These are phyloP conservation scores for Antennarius maculatus DNA, from an alignment of 2,797 vertebrate species.

Conservation along the genomic window DNA sequence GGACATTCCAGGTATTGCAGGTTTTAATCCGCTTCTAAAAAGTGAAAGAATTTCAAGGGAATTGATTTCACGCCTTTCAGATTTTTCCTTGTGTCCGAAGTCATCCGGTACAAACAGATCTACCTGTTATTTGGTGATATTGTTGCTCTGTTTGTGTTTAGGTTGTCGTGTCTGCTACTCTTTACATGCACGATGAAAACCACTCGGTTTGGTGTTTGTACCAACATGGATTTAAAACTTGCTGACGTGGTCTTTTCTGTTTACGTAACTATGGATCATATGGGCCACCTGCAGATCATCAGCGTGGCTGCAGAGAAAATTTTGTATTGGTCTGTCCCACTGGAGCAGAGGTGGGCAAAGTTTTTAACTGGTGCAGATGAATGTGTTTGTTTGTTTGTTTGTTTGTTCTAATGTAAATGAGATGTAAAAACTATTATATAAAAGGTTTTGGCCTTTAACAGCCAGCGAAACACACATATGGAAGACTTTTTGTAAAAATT, in stretches of 20 bases:
- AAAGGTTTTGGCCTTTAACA: no score
- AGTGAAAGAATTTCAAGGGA: no score
- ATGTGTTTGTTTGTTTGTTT: no score
- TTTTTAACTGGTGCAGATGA: no score
- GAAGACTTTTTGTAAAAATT: no score
- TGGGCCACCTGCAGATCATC: neutral
- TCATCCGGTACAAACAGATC: neutral
- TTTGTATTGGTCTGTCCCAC: no score
- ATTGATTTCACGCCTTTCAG: neutral
- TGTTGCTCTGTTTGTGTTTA: neutral
- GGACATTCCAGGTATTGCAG: no score
- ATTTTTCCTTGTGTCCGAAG: slow-evolving; percentile 4
- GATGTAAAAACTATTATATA: no score
- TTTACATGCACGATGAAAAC: neutral
- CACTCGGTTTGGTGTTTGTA: neutral
- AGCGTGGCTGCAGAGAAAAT: neutral
- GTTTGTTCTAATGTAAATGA: no score
- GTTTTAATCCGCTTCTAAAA: no score
- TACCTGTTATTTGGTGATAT: neutral
- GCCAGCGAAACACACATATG: no score
- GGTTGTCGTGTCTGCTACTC: neutral
- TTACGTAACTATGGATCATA: slow-evolving; percentile 3
- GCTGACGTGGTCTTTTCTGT: slow-evolving; percentile 17
- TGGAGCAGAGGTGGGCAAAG: no score
- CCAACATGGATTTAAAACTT: slow-evolving; percentile 18